A percentile compares a stretch with the other conserved stretches of the same genome.
Conservation (phyloP, 2,113 vertebrate species). For the Odontophorus gujanensis region DNA sequence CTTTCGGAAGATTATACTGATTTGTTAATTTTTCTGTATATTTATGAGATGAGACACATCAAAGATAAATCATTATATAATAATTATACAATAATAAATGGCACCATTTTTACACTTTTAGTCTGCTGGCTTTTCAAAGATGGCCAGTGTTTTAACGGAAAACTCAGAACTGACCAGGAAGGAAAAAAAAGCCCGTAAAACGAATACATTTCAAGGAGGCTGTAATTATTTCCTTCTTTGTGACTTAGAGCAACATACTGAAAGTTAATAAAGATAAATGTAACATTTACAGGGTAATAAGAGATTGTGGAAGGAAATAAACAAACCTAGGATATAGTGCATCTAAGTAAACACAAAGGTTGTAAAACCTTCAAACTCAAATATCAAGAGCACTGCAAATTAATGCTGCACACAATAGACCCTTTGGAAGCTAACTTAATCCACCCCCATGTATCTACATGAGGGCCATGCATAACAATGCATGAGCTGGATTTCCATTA, state of each 20-base stretch:
- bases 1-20: background rate
- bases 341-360: constrained; percentile 91
- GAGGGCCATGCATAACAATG: constrained; percentile 92
- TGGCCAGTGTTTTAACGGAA: background rate
- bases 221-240: constrained; percentile 70
- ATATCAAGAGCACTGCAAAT: constrained; percentile 88
- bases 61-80: background rate
- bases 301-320: constrained; percentile 88
- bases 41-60: background rate
- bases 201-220: constrained; percentile 37
- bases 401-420: constrained; percentile 89
- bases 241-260: constrained; percentile 64
- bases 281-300: constrained; percentile 79
- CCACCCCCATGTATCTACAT: constrained; percentile 92
- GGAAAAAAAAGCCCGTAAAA: background rate
- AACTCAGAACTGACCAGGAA: constrained; percentile 31
- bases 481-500: constrained; percentile 91
- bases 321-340: constrained; percentile 87
- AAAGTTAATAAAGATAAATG: constrained; percentile 82
- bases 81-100: background rate
- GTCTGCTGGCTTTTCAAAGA: background rate
- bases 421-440: constrained; percentile 94
- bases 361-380: constrained; percentile 91
- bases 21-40: constrained; percentile 22
- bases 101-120: background rate